A percentile compares a stretch with the other conserved stretches of the same genome.
phyloP scores from a whole-genome alignment of 2,888 invertebrate species.

The Archips xylosteana region DNA sequence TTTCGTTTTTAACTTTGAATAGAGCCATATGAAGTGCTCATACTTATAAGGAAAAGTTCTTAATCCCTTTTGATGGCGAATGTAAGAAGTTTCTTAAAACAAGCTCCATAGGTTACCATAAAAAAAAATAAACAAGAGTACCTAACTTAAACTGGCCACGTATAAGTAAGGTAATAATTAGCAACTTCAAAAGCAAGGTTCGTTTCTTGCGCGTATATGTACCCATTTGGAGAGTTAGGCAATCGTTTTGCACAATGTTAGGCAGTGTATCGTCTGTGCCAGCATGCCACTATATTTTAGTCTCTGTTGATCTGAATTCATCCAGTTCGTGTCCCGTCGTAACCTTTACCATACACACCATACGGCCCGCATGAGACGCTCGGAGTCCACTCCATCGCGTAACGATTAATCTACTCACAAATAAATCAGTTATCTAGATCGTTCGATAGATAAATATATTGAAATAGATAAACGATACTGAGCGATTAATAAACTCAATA shows the following conservation, averaged over 20 bases:
- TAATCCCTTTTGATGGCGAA: not conserved
- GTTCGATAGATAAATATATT: conserved; percentile 22
- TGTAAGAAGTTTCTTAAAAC: not conserved
- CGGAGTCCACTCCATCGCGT: conserved; percentile 16
- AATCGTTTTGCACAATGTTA: conserved; percentile 38
- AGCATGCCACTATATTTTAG: conserved; percentile 38
- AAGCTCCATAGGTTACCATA: not conserved
- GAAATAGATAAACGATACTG: conserved; percentile 19
- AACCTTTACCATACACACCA: conserved; percentile 35
- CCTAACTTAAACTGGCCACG: not conserved
- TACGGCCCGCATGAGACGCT: conserved; percentile 25
- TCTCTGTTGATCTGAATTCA: conserved; percentile 33
- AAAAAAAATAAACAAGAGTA: conserved; percentile 1
- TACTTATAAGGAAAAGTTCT: not conserved
- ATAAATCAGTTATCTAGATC: conserved; percentile 38
- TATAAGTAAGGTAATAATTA: conserved; percentile 25
- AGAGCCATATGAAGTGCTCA: not conserved
- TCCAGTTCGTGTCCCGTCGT: conserved; percentile 34
- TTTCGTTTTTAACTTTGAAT: not conserved
- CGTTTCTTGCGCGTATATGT: conserved; percentile 7
- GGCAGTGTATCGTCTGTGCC: conserved; percentile 33
- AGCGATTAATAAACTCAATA: conserved; percentile 32
- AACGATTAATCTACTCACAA: conserved; percentile 18
- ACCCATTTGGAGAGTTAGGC: conserved; percentile 33
- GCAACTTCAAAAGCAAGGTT: conserved; percentile 8